Evolutionary conservation across 2,888 invertebrate species (phyloP).

Genomic region (Epinotia demarniana): DNA sequence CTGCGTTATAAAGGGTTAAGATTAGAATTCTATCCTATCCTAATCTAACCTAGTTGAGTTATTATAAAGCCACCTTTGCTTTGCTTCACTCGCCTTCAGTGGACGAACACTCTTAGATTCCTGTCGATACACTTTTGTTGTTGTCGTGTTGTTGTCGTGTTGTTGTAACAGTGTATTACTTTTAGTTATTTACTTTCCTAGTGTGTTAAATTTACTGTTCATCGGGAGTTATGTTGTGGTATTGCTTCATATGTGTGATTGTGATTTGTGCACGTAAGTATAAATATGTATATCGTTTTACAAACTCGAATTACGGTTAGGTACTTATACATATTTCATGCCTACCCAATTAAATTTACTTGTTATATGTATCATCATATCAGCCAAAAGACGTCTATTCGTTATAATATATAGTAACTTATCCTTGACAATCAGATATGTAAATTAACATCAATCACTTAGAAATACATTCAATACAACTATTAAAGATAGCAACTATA

Average conservation of each 20-base stretch:
- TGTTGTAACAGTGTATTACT: conserved; percentile 34
- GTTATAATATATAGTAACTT: not conserved
- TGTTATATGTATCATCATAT: not conserved
- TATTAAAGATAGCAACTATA: not conserved
- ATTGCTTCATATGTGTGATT: conserved; percentile 36
- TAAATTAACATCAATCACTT: not conserved
- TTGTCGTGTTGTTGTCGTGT: conserved; percentile 31
- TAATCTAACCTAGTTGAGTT: conserved; percentile 1
- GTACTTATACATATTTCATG: not conserved
- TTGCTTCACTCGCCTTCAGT: conserved; percentile 37
- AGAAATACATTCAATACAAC: not conserved
- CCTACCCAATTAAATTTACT: not conserved
- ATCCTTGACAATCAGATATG: not conserved
- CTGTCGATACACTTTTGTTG: conserved; percentile 42
- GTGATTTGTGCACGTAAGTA: conserved; percentile 34
- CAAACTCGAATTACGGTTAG: not conserved
- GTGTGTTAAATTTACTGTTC: conserved; percentile 16
- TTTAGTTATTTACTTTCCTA: conserved; percentile 29
- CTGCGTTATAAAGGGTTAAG: too few relatives aligned
- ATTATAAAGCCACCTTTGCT: conserved; percentile 11
- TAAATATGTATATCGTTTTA: not conserved
- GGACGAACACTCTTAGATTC: conserved; percentile 44
- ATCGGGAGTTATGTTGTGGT: conserved; percentile 25
- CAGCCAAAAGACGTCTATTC: too few relatives aligned
- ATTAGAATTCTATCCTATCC: not conserved